Evolutionary conservation across 2,113 vertebrate genomes (phyloP).

Genomic region (Tinamus guttatus): DNA sequence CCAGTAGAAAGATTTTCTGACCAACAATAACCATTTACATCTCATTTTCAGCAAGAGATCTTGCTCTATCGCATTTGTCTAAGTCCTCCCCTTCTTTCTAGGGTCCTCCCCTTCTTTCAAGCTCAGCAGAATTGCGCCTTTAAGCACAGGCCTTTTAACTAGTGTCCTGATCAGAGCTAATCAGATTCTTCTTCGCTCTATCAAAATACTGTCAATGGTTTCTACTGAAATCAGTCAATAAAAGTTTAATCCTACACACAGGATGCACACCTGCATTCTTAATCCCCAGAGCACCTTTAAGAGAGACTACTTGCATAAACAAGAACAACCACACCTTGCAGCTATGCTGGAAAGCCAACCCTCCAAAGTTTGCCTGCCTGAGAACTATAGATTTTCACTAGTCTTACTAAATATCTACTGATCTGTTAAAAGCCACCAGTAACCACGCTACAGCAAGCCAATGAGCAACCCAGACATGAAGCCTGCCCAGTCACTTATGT

Average conservation of each 20-base stretch:
- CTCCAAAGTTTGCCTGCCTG: not conserved
- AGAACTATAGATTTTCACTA: not conserved
- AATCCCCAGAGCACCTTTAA: not conserved
- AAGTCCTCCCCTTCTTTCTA: no score
- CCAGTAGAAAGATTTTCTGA: not conserved
- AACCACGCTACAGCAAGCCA: not conserved
- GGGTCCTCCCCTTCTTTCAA: not conserved
- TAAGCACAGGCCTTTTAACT: not conserved
- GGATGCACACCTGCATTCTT: not conserved
- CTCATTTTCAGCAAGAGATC: not conserved
- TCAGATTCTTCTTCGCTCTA: not conserved
- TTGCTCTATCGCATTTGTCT: not conserved
- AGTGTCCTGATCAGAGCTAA: not conserved
- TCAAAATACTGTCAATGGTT: not conserved
- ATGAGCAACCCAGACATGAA: not conserved
- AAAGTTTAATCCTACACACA: not conserved
- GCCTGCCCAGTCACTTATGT: not conserved
- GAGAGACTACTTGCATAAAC: not conserved
- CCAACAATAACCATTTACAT: not conserved
- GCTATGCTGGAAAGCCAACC: not conserved
- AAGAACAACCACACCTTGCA: not conserved
- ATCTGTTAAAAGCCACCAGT: not conserved
- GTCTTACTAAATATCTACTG: not conserved
- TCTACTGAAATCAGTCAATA: not conserved
- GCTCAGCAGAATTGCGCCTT: not conserved